Percentiles rank a stretch among this genome's conserved stretches.
Conservation (phyloP, 2,888 invertebrate genomes). For the Mycogona germanica region DNA sequence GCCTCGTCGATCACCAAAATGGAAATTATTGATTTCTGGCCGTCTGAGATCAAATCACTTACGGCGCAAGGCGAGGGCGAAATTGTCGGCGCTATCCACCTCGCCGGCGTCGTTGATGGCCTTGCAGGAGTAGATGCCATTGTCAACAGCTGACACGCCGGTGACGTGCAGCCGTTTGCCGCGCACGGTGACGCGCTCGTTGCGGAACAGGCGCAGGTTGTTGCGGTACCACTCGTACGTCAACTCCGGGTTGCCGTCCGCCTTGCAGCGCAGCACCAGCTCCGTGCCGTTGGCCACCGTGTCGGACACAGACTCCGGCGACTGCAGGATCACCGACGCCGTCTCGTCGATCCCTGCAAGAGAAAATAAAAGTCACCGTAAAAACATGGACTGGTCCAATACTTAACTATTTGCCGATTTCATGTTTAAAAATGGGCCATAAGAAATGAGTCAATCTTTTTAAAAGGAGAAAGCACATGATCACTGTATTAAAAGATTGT, state of each 20-base stretch:
- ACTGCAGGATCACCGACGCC: conserved; percentile 43
- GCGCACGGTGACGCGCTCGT: conserved; percentile 43
- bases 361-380: conserved; percentile 21
- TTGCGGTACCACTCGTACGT: conserved; percentile 53
- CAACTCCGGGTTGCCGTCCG: conserved; percentile 52
- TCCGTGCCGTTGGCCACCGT: conserved; percentile 38
- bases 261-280: conserved; percentile 49
- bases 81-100: conserved; percentile 41
- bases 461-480: too few relatives aligned
- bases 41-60: too few relatives aligned
- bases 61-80: conserved; percentile 43
- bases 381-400: too few relatives aligned
- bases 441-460: too few relatives aligned
- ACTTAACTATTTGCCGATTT: too few relatives aligned
- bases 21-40: too few relatives aligned
- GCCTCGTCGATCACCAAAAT: too few relatives aligned
- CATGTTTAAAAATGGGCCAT: too few relatives aligned
- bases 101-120: conserved; percentile 54
- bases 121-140: conserved; percentile 59
- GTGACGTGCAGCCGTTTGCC: conserved; percentile 45
- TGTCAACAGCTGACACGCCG: conserved; percentile 41
- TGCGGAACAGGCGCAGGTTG: conserved; percentile 45
- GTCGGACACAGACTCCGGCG: conserved; percentile 38
- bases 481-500: too few relatives aligned
- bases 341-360: conserved; percentile 48